These are phyloP conservation scores for Pygocentrus nattereri DNA, from an alignment of 2,797 vertebrate genomes.

Conservation along the genomic window DNA sequence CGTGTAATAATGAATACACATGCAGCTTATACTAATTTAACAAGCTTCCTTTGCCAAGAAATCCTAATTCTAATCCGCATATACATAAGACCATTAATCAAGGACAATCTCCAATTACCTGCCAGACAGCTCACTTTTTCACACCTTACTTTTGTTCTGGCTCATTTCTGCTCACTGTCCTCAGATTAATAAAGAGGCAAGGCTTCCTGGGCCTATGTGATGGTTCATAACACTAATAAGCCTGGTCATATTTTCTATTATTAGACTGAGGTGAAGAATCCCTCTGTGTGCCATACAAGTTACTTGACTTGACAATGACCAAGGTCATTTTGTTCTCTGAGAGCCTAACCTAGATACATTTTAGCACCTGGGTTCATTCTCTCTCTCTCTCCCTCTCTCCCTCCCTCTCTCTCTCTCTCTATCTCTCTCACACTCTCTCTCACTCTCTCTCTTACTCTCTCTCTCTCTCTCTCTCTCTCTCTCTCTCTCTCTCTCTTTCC, in stretches of 20 bases:
- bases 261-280: constrained; percentile 30
- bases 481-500: too few relatives aligned
- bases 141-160: constrained; percentile 52
- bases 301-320: constrained; percentile 21
- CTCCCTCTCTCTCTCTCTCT: too few relatives aligned
- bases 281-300: background rate
- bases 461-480: too few relatives aligned
- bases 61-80: constrained; percentile 25
- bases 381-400: too few relatives aligned
- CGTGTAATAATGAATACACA: constrained; percentile 38
- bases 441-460: too few relatives aligned
- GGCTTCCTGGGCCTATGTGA: constrained; percentile 28
- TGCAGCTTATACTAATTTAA: constrained; percentile 50
- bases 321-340: constrained; percentile 20
- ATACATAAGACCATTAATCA: constrained; percentile 52
- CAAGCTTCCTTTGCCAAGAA: constrained; percentile 48
- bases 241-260: constrained; percentile 42
- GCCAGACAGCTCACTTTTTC: constrained; percentile 45
- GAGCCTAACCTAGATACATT: constrained; percentile 22
- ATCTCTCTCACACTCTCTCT: too few relatives aligned
- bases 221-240: constrained; percentile 49
- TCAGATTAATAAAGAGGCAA: constrained; percentile 51
- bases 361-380: background rate
- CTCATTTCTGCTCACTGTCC: constrained; percentile 53
- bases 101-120: constrained; percentile 49